Base-by-base conservation (phyloP, 1,140 invertebrate genomes). In the Leptopilina boulardi region DNA sequence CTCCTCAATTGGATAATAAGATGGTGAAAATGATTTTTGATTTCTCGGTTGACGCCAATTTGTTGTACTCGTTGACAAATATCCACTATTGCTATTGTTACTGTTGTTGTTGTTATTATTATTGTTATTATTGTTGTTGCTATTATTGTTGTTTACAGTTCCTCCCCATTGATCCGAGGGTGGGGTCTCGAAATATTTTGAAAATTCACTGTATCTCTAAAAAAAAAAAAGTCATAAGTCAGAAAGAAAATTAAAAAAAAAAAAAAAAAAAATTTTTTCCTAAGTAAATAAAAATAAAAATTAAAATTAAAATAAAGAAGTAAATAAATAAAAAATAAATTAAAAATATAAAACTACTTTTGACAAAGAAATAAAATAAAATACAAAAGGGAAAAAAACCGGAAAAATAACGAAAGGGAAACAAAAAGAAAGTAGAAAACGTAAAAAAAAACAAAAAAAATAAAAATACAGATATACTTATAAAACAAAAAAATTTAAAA, bases 101-200 rank as follows among this genome's bases (percentile, higher is more conserved):
- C 82, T 1, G 59, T n/a, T 15, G 86, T 72, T 30, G n/a, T n/a
- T n/a, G n/a, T n/a, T 72, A 5, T 72, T 71, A 51, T 76, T n/a
- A n/a, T n/a, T n/a, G n/a, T n/a, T n/a, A n/a, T 81, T 1, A 54
- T n/a, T 15, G 86, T 72, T 30, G n/a, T 72, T 71, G 54, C 77
- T n/a, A n/a, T n/a, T n/a, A n/a, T n/a, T n/a, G n/a, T 81, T 1
- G 59, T n/a, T 15, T n/a, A n/a, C n/a, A n/a, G 86, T 72, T 30
- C 85, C 85, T 15, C 80, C 81, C 90, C 89, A 91, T 54, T 91
- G 90, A 5, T 91, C 89, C 0, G 83, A 79, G 11, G 89, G 85
- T 2, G 89, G 85, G 11, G 81, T 73, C 34, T 91, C 90, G 41
- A 88, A 87, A 15, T 88, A 90, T 44, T 91, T 91, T 4, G 84